These are phyloP conservation scores for Drosophila erecta DNA, from an alignment of 1,140 invertebrate genomes.

Conservation along the genomic window DNA sequence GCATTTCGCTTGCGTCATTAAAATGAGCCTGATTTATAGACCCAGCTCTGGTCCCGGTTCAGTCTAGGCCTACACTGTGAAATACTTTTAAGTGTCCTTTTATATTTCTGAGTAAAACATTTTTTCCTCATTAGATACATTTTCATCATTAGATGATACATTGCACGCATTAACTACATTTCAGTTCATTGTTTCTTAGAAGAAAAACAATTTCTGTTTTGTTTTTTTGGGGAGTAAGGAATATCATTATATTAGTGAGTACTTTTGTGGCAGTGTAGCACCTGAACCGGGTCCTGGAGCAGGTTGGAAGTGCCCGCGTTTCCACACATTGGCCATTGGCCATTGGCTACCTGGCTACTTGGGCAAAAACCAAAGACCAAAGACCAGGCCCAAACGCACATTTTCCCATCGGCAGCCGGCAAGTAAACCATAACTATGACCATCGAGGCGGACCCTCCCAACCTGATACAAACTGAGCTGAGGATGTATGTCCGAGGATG, in stretches of 20 bases:
- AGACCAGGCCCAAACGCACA: conserved; percentile 55
- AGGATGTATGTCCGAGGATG: conserved; percentile 6
- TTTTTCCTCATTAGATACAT: too few species aligned
- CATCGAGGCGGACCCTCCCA: conserved; percentile 50
- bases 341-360: conserved; percentile 65
- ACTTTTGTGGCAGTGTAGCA: conserved; percentile 1
- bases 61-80: conserved; percentile 9
- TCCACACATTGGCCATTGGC: conserved; percentile 81
- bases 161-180: too few species aligned
- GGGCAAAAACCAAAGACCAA: conserved; percentile 37
- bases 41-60: conserved; percentile 48
- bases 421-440: conserved; percentile 71
- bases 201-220: neutral
- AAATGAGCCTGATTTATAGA: conserved; percentile 81
- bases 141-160: too few species aligned
- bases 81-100: neutral
- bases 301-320: conserved; percentile 66
- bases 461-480: conserved; percentile 14
- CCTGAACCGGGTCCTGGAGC: conserved; percentile 15
- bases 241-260: neutral
- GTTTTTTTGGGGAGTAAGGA: too few species aligned
- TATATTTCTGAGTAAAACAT: too few species aligned
- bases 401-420: conserved; percentile 70
- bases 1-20: conserved; percentile 80
- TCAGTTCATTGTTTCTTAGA: too few species aligned